Evolutionary conservation across 2,113 vertebrate genomes (phyloP), one percentile per base, ranked within the genome.

Genomic region (Takifugu bimaculatus): DNA sequence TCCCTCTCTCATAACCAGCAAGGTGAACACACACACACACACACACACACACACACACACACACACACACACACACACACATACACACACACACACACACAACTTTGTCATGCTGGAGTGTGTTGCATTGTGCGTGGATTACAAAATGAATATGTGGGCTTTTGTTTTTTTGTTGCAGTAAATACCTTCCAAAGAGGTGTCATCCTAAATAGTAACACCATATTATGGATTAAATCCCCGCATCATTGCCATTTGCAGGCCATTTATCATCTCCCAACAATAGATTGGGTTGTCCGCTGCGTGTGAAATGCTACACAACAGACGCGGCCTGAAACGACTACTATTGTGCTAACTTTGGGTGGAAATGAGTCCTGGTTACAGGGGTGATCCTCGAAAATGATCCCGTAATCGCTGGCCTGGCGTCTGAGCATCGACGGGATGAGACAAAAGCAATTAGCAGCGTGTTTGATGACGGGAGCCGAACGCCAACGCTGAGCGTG

Each of bases 381-480:
- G 9, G 14, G n/a, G 27, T 26, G 61, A 74, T 66, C 54, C 39
- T 13, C 44, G 49, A 28, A 15, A 45, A 7, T 29, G 39, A 48
- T 39, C 13, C 48, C n/a, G 45, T 69, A 13, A 29, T 56, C 50
- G 6, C 61, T 65, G 79, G 55, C 68, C 68, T 50, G 25, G 48
- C 49, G 13, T 63, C 10, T 7, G 39, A 7, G 35, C 50, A 57
- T 60, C n/a, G 27, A 72, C 50, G 20, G 13, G 53, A 35, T 32
- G 13, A 76, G 60, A 79, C 71, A 67, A 77, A 66, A 57, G 68
- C 35, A 9, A 39, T 39, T 39, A 39, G 61, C 74, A 42, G n/a
- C 20, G 0, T 48, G 45, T 48, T 14, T 48, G 13, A 2, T 15
- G 45, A 15, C 45, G 13, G 13, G 14, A 48, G 2, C 13, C 13